These are phyloP conservation scores for Zaprionus lachaisei DNA, from an alignment of 1,140 invertebrate genomes.

Conservation along the genomic window DNA sequence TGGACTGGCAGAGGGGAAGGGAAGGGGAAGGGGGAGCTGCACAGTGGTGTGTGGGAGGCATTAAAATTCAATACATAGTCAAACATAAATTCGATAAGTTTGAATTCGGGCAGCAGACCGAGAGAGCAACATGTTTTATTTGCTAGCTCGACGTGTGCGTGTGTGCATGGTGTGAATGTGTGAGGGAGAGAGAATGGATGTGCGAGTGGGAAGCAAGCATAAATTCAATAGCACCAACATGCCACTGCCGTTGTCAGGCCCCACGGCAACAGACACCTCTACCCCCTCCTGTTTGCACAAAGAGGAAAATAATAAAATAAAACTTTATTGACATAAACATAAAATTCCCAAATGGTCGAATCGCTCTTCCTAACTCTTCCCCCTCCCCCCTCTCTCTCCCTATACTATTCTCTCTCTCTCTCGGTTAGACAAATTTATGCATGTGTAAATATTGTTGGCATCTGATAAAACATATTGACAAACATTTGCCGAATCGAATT, in stretches of 20 bases:
- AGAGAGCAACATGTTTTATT: constrained; percentile 77
- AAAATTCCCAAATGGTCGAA: constrained; percentile 71
- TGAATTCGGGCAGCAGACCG: constrained; percentile 61
- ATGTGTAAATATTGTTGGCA: constrained; percentile 79
- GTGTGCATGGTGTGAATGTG: constrained; percentile 44
- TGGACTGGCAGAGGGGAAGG: background rate
- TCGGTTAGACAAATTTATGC: constrained; percentile 71
- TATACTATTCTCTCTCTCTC: background rate
- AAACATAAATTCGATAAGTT: constrained; percentile 80
- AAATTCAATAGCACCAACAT: constrained; percentile 76
- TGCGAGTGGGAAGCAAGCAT: constrained; percentile 37
- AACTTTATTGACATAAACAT: constrained; percentile 80
- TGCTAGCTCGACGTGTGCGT: constrained; percentile 66
- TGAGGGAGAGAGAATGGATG: constrained; percentile 13
- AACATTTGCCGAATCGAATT: constrained; percentile 73
- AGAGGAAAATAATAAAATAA: constrained; percentile 75
- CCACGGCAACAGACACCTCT: constrained; percentile 18
- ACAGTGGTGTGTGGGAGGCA: constrained; percentile 31
- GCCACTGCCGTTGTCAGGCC: constrained; percentile 55
- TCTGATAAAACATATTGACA: constrained; percentile 81
- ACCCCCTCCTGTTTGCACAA: background rate
- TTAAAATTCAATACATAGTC: constrained; percentile 79
- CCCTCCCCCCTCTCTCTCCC: background rate
- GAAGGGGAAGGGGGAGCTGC: background rate
- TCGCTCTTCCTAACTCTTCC: constrained; percentile 10